Percentiles rank a stretch among this genome's conserved stretches.
Evolutionary conservation across 2,797 vertebrate species (phyloP).

Genomic region (Parauchenoglanis ngamensis): DNA sequence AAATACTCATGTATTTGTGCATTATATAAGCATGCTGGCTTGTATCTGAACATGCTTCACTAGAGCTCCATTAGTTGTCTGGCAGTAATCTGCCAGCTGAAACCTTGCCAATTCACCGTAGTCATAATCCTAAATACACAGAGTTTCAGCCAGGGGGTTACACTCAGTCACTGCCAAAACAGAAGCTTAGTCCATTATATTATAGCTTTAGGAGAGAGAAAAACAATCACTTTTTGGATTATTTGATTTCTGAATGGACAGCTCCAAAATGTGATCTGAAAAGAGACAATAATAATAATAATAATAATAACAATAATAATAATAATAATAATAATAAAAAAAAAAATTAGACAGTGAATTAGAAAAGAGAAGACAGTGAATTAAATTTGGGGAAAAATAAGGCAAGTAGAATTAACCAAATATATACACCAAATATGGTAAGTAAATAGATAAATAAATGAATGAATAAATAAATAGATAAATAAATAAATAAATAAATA

Average conservation of each 20-base stretch:
- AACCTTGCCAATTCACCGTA: constrained; percentile 39
- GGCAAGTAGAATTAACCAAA: neutral
- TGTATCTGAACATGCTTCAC: constrained; percentile 9
- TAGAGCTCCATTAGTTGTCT: constrained; percentile 48
- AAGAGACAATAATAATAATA: neutral
- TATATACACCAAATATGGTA: too few species aligned
- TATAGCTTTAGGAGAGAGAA: constrained; percentile 45
- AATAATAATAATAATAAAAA: too few species aligned
- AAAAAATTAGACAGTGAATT: too few species aligned
- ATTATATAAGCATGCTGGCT: constrained; percentile 15
- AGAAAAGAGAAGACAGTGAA: neutral
- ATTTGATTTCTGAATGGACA: neutral
- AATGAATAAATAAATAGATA: neutral
- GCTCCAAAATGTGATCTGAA: neutral
- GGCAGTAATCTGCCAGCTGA: constrained; percentile 52
- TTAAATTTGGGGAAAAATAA: neutral
- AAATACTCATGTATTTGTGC: neutral
- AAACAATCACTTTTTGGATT: too few species aligned
- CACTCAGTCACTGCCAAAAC: constrained; percentile 38
- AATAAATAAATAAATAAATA: too few species aligned
- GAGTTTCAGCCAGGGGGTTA: constrained; percentile 43
- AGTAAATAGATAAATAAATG: too few species aligned
- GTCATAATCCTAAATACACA: constrained; percentile 49
- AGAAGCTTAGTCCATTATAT: constrained; percentile 58
- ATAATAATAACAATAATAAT: too few species aligned